Evolutionary conservation across 2,113 vertebrate genomes (phyloP).

Genomic region (Halcyon malimbica): DNA sequence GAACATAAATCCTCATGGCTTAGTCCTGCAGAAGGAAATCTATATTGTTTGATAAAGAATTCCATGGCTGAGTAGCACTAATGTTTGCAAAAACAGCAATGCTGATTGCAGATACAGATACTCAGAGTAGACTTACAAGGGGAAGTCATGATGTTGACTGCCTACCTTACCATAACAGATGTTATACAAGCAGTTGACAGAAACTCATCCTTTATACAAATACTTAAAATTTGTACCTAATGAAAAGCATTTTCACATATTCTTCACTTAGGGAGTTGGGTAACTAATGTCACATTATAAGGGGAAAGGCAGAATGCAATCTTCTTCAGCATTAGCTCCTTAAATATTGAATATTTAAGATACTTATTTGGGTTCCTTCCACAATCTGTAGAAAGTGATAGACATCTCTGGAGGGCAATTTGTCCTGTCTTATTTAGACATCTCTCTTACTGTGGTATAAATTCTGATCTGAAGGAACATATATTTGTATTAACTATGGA

Average conservation of each 20-base stretch:
- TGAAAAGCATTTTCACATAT: neutral
- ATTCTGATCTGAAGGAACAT: neutral
- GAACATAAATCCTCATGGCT: neutral
- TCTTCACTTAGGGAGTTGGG: neutral
- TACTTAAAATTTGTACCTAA: neutral
- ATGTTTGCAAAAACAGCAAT: neutral
- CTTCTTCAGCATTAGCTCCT: neutral
- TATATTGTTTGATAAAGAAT: neutral
- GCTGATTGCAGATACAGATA: neutral
- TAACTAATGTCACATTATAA: neutral
- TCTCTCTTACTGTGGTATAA: neutral
- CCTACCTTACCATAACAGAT: neutral
- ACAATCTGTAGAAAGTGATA: neutral
- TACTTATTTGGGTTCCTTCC: neutral
- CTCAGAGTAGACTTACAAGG: neutral
- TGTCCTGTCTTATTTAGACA: neutral
- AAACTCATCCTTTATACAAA: neutral
- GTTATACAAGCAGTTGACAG: neutral
- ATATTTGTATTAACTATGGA: neutral
- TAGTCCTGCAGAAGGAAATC: neutral
- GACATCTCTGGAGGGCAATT: neutral
- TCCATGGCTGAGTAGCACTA: neutral
- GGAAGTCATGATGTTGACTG: neutral
- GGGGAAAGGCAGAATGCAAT: neutral
- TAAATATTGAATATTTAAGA: neutral